A percentile compares a stretch with the other conserved stretches of the same genome.
phyloP scores from a whole-genome alignment of 2,888 invertebrate species.

The Catocala sponsa region DNA sequence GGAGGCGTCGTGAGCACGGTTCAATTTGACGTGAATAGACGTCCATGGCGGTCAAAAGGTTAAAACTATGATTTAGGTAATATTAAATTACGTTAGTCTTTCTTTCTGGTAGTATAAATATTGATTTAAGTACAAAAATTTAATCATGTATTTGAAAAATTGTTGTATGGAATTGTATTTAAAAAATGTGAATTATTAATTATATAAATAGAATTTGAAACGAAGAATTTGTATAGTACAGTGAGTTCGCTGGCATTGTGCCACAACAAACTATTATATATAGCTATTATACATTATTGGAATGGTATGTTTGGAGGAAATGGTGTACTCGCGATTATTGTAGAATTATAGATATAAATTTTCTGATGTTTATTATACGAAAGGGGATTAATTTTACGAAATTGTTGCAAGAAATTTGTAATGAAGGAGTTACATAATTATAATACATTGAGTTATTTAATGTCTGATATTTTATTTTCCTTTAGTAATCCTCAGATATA shows the following conservation, averaged over 20 bases:
- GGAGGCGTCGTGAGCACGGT: no score
- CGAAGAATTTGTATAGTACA: constrained; percentile 22
- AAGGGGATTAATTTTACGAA: constrained; percentile 65
- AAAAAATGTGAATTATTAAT: constrained; percentile 1
- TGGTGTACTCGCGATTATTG: constrained; percentile 60
- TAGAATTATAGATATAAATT: constrained; percentile 61
- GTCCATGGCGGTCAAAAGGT: no score
- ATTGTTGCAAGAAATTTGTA: constrained; percentile 66
- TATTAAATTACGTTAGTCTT: constrained; percentile 1
- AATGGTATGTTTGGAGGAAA: constrained; percentile 52
- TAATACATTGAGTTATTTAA: constrained; percentile 63
- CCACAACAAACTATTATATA: constrained; percentile 47
- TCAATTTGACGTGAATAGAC: no score
- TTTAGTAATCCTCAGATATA: neutral
- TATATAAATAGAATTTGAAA: constrained; percentile 26
- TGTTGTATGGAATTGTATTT: constrained; percentile 11
- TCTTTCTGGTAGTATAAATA: constrained; percentile 6
- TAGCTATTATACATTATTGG: constrained; percentile 52
- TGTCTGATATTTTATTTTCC: constrained; percentile 34
- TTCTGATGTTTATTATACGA: constrained; percentile 67
- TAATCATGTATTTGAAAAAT: constrained; percentile 12
- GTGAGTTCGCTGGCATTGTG: constrained; percentile 54
- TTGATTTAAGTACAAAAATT: constrained; percentile 22
- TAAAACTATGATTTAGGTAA: neutral
- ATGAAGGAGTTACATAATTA: constrained; percentile 66